Conservation (phyloP, 2,113 vertebrate genomes). For the Rhadina sibilatrix region DNA sequence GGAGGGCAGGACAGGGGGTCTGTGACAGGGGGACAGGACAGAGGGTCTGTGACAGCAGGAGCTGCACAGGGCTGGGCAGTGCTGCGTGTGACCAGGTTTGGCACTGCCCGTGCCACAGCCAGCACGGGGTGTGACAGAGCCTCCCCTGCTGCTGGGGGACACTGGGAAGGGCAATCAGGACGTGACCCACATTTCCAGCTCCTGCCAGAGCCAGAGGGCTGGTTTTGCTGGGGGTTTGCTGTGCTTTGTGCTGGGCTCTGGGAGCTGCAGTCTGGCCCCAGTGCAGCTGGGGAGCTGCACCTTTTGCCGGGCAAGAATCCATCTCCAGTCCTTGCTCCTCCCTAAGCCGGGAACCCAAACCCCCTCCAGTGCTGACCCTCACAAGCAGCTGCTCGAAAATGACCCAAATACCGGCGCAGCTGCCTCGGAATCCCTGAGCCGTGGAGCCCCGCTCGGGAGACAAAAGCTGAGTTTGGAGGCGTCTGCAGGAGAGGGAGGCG, state of each 20-base stretch:
- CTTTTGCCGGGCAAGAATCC: not conserved
- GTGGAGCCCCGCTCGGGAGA: not conserved
- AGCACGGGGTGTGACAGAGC: not conserved
- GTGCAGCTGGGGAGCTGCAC: not conserved
- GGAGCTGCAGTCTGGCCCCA: not conserved
- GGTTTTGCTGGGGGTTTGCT: rapidly evolving
- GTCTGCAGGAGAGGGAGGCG: not conserved
- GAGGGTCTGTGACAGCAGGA: not conserved
- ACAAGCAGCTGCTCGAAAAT: not conserved
- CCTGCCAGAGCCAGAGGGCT: not conserved
- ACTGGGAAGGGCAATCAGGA: not conserved
- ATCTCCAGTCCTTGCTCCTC: not conserved
- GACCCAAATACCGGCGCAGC: not conserved
- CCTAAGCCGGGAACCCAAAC: not conserved
- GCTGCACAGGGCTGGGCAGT: not conserved
- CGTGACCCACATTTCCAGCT: not conserved
- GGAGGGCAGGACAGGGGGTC: not conserved
- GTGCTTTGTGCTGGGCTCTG: not conserved
- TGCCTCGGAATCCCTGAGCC: not conserved
- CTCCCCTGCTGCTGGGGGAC: not conserved
- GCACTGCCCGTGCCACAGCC: not conserved
- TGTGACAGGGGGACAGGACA: not conserved
- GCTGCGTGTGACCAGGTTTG: not conserved
- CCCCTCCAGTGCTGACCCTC: not conserved
- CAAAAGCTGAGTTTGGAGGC: not conserved